phyloP scores from a whole-genome alignment of 2,797 vertebrate genomes.

The Sarcophilus harrisii region DNA sequence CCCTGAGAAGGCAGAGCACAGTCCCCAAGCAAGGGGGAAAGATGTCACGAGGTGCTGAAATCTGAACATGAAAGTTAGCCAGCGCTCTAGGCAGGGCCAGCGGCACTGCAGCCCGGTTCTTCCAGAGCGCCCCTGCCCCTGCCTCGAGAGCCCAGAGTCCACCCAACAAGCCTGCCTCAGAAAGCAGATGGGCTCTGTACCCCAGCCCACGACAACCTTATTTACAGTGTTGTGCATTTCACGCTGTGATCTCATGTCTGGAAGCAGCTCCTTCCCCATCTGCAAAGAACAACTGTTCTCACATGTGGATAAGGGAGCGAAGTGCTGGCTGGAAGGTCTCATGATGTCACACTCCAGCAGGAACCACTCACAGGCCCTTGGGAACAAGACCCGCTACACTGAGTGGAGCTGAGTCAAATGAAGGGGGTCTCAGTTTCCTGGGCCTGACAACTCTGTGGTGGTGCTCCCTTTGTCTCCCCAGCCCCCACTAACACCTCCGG shows the following conservation, averaged over 20 bases:
- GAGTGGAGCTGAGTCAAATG: slow-evolving; percentile 76
- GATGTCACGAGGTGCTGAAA: slow-evolving; percentile 28
- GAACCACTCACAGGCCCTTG: slow-evolving; percentile 84
- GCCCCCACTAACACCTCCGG: background rate
- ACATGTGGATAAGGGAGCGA: slow-evolving; percentile 78
- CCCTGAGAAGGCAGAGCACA: background rate
- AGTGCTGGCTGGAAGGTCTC: slow-evolving; percentile 82
- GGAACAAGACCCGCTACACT: slow-evolving; percentile 82
- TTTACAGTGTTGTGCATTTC: slow-evolving; percentile 88
- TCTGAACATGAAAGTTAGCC: slow-evolving; percentile 20
- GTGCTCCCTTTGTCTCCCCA: slow-evolving; percentile 17
- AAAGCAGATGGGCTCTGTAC: slow-evolving; percentile 88
- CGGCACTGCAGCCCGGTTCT: slow-evolving; percentile 65
- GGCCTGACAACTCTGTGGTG: slow-evolving; percentile 44
- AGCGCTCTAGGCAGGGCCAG: slow-evolving; percentile 43
- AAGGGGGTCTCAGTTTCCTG: slow-evolving; percentile 72
- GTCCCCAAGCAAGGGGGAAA: background rate
- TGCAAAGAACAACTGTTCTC: slow-evolving; percentile 90
- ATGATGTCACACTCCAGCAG: slow-evolving; percentile 85
- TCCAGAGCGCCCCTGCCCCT: slow-evolving; percentile 65
- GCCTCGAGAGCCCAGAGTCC: slow-evolving; percentile 72
- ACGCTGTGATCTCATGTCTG: slow-evolving; percentile 90
- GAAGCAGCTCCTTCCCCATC: slow-evolving; percentile 88
- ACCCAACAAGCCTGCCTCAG: slow-evolving; percentile 79
- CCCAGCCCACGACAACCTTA: slow-evolving; percentile 87